A percentile compares a stretch with the other conserved stretches of the same genome.
phyloP scores from a whole-genome alignment of 1,140 invertebrate species.

The Leptestheria dahalacensis region DNA sequence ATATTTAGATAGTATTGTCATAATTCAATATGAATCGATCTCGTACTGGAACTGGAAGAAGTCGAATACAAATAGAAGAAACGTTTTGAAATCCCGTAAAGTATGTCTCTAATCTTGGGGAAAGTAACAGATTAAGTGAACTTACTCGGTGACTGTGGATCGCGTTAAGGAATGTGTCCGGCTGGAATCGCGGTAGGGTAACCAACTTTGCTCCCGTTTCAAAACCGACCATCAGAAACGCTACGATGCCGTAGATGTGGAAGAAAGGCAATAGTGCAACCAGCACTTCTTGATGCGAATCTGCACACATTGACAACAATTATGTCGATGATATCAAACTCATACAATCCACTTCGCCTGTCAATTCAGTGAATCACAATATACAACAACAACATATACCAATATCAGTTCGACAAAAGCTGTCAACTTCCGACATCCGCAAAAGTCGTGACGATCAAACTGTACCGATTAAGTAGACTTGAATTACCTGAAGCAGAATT shows the following conservation, averaged over 20 bases:
- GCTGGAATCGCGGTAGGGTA: slow-evolving; percentile 58
- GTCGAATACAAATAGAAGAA: no score
- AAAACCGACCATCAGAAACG: slow-evolving; percentile 25
- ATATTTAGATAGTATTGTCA: background rate
- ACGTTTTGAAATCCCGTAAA: no score
- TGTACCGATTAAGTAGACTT: background rate
- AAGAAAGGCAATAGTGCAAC: slow-evolving; percentile 60
- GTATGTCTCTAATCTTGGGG: no score
- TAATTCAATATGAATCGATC: background rate
- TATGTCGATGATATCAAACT: no score
- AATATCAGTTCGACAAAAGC: no score
- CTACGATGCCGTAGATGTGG: slow-evolving; percentile 60
- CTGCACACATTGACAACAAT: no score
- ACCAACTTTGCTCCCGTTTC: slow-evolving; percentile 46
- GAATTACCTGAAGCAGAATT: background rate
- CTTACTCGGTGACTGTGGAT: slow-evolving; percentile 44
- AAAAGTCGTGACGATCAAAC: no score
- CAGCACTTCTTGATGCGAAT: slow-evolving; percentile 32
- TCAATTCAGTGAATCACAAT: no score
- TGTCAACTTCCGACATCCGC: no score
- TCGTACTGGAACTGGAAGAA: no score
- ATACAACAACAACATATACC: no score
- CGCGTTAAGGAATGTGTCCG: slow-evolving; percentile 42
- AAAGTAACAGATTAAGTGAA: background rate
- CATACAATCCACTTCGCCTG: no score